Evolutionary conservation across 2,888 invertebrate species (phyloP), one percentile per base, ranked within the genome.

Genomic region (Rhamnusium bicolor): DNA sequence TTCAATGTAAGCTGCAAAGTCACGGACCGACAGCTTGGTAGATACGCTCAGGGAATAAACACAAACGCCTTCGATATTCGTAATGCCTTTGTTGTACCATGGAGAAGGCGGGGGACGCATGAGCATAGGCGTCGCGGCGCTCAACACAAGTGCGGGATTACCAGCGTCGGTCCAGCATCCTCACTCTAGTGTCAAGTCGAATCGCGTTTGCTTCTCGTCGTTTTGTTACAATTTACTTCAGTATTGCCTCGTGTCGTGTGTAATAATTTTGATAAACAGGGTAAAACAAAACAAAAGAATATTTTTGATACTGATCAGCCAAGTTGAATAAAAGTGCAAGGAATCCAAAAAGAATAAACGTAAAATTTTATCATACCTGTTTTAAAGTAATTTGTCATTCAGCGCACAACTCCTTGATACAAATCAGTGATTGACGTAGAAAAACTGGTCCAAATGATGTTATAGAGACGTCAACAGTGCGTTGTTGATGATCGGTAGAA

Each of bases 71-170:
- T 83, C 87, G 85, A 86, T 86, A 86, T 85, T 85, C 86, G 82
- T 86, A 85, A 86, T 86, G 86, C 86, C 86, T 85, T 86, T 87
- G 86, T 86, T 86, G 85, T 85, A 80, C 80, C 79, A 76, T 76
- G 80, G 82, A 84, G 81, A 78, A 81, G 83, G 84, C 83, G 85
- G 85, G 87, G 85, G 87, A 88, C 88, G 88, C 87, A 88, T 87
- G 88, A 88, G 88, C 88, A 86, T 78, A 82, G 85, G 86, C 87
- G 86, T 84, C 88, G 85, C 87, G 88, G 85, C 86, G 88, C 87
- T 86, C 85, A 87, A 88, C 88, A 88, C 88, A 88, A 88, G 88
- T 88, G 87, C 87, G 83, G 87, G 87, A 87, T 88, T 88, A 87
- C 85, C 84, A 82, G 83, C 86, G 85, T 84, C 86, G 86, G 85